Conservation (phyloP, 1,140 invertebrate species). For the Lasaia peninsularis region DNA sequence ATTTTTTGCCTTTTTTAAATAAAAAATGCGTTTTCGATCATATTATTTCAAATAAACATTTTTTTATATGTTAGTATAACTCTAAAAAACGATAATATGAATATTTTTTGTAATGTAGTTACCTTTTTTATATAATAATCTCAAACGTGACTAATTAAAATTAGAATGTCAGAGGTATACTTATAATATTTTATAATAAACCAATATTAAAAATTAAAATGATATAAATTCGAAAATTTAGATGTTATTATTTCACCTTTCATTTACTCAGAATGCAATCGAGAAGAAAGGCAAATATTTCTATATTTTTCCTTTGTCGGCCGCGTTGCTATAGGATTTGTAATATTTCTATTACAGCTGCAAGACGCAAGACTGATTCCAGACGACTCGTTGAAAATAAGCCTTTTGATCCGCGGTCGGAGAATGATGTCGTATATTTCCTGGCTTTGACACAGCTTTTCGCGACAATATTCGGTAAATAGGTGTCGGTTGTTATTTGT, state of each 20-base stretch:
- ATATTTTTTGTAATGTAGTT: too few relatives aligned
- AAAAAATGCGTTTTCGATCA: too few relatives aligned
- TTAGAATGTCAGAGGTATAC: too few relatives aligned
- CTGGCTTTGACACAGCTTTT: conserved; percentile 2
- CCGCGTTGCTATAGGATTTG: conserved; percentile 20
- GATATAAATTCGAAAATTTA: too few relatives aligned
- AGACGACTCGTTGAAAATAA: conserved; percentile 26
- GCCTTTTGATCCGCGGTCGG: conserved; percentile 25
- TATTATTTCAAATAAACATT: too few relatives aligned
- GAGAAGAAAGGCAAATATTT: not conserved
- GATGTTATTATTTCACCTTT: not conserved
- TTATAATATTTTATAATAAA: too few relatives aligned
- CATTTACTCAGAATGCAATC: not conserved
- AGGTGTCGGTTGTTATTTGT: not conserved
- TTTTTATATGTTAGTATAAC: too few relatives aligned
- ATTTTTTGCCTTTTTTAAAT: too few relatives aligned
- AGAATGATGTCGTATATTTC: conserved; percentile 21
- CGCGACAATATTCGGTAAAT: not conserved
- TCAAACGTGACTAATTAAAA: too few relatives aligned
- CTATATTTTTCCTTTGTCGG: not conserved
- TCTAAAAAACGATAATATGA: too few relatives aligned
- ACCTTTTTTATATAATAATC: too few relatives aligned
- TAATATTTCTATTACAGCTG: conserved; percentile 18
- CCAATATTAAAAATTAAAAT: too few relatives aligned
- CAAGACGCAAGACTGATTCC: conserved; percentile 22